Conservation (phyloP, 1,140 invertebrate genomes). For the Ceratina japonica region DNA sequence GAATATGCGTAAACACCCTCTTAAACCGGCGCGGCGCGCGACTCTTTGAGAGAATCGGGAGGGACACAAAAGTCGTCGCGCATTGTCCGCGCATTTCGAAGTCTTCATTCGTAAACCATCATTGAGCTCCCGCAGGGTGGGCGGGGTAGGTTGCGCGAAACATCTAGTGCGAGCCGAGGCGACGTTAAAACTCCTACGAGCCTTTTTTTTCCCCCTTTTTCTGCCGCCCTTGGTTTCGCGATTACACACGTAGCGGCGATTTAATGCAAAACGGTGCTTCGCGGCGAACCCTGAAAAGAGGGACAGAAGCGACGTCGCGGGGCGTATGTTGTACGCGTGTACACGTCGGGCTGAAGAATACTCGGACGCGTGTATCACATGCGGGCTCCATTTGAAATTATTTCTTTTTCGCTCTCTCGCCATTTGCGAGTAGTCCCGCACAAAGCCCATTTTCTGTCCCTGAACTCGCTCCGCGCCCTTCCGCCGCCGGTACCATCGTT, state of each 20-base stretch:
- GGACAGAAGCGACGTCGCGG: conserved; percentile 37
- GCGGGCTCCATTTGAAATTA: conserved; percentile 71
- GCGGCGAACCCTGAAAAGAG: conserved; percentile 54
- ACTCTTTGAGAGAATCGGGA: conserved; percentile 1
- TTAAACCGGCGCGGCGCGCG: conserved; percentile 14
- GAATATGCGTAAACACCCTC: conserved; percentile 29
- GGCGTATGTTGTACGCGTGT: conserved; percentile 26
- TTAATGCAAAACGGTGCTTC: conserved; percentile 60
- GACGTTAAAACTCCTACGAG: conserved; percentile 38
- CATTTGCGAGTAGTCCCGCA: conserved; percentile 53
- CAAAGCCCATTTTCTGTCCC: conserved; percentile 67
- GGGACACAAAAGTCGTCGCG: neutral
- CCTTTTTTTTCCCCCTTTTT: conserved; percentile 22
- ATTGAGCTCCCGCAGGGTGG: conserved; percentile 6
- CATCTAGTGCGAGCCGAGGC: neutral
- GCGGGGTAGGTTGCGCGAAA: neutral
- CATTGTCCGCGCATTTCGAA: conserved; percentile 25
- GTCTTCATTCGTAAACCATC: conserved; percentile 42
- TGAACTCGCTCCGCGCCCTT: conserved; percentile 32
- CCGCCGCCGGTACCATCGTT: neutral
- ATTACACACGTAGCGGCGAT: conserved; percentile 59
- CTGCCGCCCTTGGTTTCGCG: conserved; percentile 41
- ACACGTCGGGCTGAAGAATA: conserved; percentile 35
- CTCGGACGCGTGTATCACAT: conserved; percentile 61
- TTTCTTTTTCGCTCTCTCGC: conserved; percentile 63